A percentile compares a stretch with the other conserved stretches of the same genome.
phyloP scores from a whole-genome alignment of 2,888 invertebrate genomes.

The Galeopsomyia nigrocyanea region DNA sequence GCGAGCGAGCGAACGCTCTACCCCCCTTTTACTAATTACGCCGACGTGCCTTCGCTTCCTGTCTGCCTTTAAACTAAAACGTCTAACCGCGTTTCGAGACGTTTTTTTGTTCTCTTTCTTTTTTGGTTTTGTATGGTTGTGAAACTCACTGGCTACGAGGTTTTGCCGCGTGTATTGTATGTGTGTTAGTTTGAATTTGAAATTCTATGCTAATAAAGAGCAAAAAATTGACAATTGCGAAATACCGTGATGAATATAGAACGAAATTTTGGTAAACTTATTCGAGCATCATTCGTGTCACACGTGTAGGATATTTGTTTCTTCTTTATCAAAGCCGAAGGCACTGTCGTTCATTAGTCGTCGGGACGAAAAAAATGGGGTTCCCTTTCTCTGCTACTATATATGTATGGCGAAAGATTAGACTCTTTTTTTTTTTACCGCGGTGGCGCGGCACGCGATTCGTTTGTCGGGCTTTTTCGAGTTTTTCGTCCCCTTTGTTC shows the following conservation, averaged over 20 bases:
- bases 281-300: too few species aligned
- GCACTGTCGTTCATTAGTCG: constrained; percentile 21
- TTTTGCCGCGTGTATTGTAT: too few species aligned
- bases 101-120: background rate
- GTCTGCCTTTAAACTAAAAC: background rate
- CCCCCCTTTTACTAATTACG: constrained; percentile 45
- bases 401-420: background rate
- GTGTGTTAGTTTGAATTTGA: too few species aligned
- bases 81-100: background rate
- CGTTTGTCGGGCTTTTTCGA: constrained; percentile 14
- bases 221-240: too few species aligned
- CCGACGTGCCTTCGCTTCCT: constrained; percentile 31
- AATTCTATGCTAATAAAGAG: too few species aligned
- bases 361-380: constrained; percentile 12
- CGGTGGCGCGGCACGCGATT: constrained; percentile 5
- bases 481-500: background rate
- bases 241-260: too few species aligned
- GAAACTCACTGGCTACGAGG: too few species aligned
- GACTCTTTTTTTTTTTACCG: background rate
- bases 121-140: background rate
- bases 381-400: background rate
- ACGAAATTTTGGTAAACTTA: too few species aligned
- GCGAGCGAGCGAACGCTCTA: background rate
- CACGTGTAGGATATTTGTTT: constrained; percentile 2
- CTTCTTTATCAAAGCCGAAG: constrained; percentile 5